A percentile compares a stretch with the other conserved stretches of the same genome.
Conservation (phyloP, 2,797 vertebrate species). For the Miichthys miiuy region DNA sequence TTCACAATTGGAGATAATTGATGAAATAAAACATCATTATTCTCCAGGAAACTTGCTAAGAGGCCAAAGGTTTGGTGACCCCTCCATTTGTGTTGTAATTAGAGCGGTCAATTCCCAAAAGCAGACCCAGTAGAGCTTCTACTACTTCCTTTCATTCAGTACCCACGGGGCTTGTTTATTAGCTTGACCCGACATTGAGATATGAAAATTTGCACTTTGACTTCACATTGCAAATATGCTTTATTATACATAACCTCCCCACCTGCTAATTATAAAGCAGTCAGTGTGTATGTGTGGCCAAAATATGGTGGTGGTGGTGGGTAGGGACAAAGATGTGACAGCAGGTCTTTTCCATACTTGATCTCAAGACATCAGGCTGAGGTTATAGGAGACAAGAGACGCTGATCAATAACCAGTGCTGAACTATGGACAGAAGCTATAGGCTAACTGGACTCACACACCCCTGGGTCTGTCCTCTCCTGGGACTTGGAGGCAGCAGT, state of each 20-base stretch:
- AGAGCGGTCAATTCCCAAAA: conserved; percentile 38
- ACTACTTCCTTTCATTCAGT: conserved; percentile 19
- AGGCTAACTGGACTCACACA: conserved; percentile 21
- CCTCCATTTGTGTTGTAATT: conserved; percentile 58
- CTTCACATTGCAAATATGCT: conserved; percentile 25
- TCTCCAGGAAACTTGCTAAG: conserved; percentile 34
- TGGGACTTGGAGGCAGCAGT: conserved; percentile 39
- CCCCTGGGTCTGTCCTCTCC: conserved; percentile 21
- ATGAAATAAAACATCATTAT: conserved; percentile 23
- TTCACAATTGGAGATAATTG: conserved; percentile 43
- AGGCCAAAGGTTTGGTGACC: conserved; percentile 67
- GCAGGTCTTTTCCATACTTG: conserved; percentile 50
- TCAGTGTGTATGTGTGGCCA: neutral
- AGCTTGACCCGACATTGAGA: conserved; percentile 58
- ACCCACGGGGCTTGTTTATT: conserved; percentile 59
- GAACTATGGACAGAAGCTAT: conserved; percentile 29
- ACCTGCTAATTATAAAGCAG: conserved; percentile 14
- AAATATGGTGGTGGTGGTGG: neutral
- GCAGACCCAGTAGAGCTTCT: conserved; percentile 26
- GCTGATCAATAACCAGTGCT: conserved; percentile 61
- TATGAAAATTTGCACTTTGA: conserved; percentile 41
- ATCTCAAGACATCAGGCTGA: conserved; percentile 41
- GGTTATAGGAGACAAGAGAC: conserved; percentile 48
- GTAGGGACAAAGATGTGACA: conserved; percentile 12
- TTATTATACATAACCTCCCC: conserved; percentile 14